Conservation (phyloP, 2,888 invertebrate genomes). For the Athrips mouffetella region DNA sequence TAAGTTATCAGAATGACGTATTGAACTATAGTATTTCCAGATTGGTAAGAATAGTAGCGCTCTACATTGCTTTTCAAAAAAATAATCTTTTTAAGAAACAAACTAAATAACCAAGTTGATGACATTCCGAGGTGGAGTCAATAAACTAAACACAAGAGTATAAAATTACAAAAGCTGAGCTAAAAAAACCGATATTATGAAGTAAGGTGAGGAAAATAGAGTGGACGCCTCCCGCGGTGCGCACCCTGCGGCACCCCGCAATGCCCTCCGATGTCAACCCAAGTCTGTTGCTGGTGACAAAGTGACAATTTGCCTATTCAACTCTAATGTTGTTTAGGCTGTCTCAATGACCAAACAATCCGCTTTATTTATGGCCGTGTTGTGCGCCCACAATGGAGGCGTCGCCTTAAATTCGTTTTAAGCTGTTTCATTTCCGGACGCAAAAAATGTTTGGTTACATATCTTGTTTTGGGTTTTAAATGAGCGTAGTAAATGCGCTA, state of each 20-base stretch:
- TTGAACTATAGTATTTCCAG: too few species aligned
- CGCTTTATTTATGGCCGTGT: slow-evolving; percentile 66
- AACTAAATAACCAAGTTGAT: not conserved
- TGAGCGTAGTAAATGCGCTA: slow-evolving; percentile 5
- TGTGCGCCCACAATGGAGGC: slow-evolving; percentile 58
- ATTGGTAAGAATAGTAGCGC: too few species aligned
- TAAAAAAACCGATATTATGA: slow-evolving; percentile 26
- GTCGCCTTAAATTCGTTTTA: slow-evolving; percentile 53
- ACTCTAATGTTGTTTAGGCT: slow-evolving; percentile 71
- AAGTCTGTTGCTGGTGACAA: slow-evolving; percentile 49
- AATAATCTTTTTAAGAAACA: not conserved
- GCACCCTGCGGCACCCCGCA: slow-evolving; percentile 36
- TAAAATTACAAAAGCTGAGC: not conserved
- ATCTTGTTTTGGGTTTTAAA: not conserved
- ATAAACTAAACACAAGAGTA: slow-evolving; percentile 5
- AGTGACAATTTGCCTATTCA: slow-evolving; percentile 73
- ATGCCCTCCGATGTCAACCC: slow-evolving; percentile 41
- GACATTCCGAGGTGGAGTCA: not conserved
- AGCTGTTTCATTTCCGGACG: slow-evolving; percentile 67
- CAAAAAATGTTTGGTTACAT: slow-evolving; percentile 12
- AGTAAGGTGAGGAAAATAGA: slow-evolving; percentile 43
- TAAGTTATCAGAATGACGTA: too few species aligned
- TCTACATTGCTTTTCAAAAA: not conserved
- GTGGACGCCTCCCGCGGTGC: slow-evolving; percentile 36
- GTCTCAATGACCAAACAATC: slow-evolving; percentile 64